A percentile compares a stretch with the other conserved stretches of the same genome.
These are phyloP conservation scores for Ceyx erithaca DNA, from an alignment of 2,797 vertebrate genomes.

Conservation along the genomic window DNA sequence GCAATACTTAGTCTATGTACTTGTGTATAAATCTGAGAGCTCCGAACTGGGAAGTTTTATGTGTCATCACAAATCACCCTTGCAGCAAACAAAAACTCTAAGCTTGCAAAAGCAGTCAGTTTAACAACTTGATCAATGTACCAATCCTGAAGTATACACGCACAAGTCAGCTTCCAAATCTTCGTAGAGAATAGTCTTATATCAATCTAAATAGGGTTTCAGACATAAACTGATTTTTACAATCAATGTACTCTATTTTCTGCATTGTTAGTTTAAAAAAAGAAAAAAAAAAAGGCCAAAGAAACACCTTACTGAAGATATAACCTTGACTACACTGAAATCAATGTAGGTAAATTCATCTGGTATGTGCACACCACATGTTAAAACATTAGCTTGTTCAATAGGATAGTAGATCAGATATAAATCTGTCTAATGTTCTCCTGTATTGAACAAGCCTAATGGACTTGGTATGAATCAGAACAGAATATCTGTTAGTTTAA, in stretches of 20 bases:
- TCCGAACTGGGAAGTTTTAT: neutral
- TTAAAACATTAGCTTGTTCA: neutral
- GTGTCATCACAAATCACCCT: neutral
- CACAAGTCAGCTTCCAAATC: neutral
- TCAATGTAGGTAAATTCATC: neutral
- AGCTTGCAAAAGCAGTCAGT: neutral
- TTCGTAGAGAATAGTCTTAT: neutral
- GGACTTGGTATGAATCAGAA: neutral
- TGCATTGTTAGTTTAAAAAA: neutral
- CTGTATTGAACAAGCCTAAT: fast-evolving
- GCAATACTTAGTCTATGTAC: neutral
- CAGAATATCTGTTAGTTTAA: neutral
- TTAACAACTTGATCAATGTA: slow-evolving; percentile 1
- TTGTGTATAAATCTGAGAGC: neutral
- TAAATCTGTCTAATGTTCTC: neutral
- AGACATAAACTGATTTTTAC: neutral
- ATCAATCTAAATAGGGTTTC: neutral
- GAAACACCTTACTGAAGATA: neutral
- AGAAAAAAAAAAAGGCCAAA: neutral
- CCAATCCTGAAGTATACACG: neutral
- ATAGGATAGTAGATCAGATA: neutral
- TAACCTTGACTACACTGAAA: neutral
- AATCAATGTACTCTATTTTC: neutral
- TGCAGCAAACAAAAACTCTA: neutral
- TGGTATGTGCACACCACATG: neutral